Conservation (phyloP, 2,113 vertebrate species). For the Phrynocephalus versicolor region DNA sequence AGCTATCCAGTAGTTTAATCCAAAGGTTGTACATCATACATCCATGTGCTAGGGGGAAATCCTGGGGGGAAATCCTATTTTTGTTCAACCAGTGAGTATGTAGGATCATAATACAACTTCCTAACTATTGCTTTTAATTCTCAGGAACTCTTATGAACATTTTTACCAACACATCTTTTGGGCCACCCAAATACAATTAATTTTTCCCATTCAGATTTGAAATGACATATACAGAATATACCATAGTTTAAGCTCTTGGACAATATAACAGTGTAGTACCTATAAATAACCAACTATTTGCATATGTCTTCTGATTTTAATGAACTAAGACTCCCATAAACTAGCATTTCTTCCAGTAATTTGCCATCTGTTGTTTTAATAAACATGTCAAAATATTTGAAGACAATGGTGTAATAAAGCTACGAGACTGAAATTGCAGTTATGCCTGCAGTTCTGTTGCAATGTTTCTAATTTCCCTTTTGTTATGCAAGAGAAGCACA, state of each 20-base stretch:
- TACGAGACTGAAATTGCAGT: neutral
- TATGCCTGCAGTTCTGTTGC: neutral
- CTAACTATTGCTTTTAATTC: neutral
- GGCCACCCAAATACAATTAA: too few species aligned
- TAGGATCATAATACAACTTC: neutral
- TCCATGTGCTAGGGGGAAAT: neutral
- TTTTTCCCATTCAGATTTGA: too few species aligned
- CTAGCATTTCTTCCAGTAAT: neutral
- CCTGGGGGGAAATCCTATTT: neutral
- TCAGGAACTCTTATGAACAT: neutral
- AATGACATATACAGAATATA: too few species aligned
- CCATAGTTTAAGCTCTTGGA: too few species aligned
- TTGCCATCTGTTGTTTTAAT: neutral
- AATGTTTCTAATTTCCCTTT: neutral
- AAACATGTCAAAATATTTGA: neutral
- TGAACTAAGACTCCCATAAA: neutral
- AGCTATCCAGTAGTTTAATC: too few species aligned
- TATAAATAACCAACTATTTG: neutral
- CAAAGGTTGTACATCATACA: too few species aligned
- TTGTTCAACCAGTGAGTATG: neutral
- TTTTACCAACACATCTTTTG: neutral
- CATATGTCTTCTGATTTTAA: neutral
- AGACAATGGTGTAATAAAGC: neutral
- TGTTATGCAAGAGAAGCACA: too few species aligned
- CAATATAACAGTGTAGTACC: too few species aligned